Conservation (phyloP, 2,113 vertebrate genomes). For the Vanacampus margaritifer region DNA sequence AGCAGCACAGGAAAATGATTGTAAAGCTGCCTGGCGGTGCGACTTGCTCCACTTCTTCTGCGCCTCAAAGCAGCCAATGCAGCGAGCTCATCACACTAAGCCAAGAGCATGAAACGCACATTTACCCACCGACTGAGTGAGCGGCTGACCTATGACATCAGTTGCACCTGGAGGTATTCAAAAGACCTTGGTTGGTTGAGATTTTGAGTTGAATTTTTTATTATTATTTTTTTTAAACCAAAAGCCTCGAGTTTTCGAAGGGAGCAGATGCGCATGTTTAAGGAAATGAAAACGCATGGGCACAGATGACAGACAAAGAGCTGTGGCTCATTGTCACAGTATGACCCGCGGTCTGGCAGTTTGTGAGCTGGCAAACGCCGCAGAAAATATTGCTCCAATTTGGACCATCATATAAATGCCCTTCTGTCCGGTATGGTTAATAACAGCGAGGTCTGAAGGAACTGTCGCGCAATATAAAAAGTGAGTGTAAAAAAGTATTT, state of each 20-base stretch:
- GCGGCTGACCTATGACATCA: conserved; percentile 69
- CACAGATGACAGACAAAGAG: conserved; percentile 56
- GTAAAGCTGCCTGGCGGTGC: conserved; percentile 20
- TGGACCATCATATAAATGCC: conserved; percentile 66
- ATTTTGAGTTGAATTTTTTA: conserved; percentile 62
- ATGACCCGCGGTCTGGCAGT: conserved; percentile 57
- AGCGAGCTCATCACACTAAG: conserved; percentile 41
- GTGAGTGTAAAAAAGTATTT: conserved; percentile 36
- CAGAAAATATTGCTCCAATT: conserved; percentile 71
- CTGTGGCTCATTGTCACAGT: conserved; percentile 50
- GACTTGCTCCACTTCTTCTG: conserved; percentile 30
- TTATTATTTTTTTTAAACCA: too few relatives aligned
- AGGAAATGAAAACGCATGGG: conserved; percentile 58
- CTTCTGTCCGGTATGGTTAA: conserved; percentile 51
- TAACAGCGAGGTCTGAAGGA: conserved; percentile 45
- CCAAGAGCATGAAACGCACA: conserved; percentile 57
- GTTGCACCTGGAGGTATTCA: conserved; percentile 63
- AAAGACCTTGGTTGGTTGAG: conserved; percentile 60
- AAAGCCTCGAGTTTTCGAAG: conserved; percentile 34
- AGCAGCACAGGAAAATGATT: conserved; percentile 33
- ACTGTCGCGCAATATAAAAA: conserved; percentile 46
- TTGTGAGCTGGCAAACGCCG: conserved; percentile 54
- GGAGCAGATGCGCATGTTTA: conserved; percentile 52
- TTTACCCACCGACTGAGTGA: conserved; percentile 58
- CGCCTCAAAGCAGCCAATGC: conserved; percentile 29